phyloP scores from a whole-genome alignment of 1,140 invertebrate genomes.

The Caenorhabditis brenneri region DNA sequence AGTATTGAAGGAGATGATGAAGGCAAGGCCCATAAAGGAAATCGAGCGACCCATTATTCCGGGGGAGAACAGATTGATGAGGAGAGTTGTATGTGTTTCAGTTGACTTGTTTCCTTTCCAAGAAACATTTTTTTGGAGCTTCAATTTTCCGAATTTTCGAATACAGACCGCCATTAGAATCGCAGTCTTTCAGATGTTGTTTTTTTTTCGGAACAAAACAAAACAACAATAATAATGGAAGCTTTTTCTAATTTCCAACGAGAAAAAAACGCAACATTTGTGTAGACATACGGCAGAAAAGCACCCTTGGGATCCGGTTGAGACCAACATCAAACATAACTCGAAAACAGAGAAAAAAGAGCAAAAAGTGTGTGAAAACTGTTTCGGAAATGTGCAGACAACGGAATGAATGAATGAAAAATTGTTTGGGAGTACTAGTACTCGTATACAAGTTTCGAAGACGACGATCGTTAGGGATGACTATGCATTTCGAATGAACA shows the following conservation, averaged over 20 bases:
- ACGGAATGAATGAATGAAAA: constrained; percentile 25
- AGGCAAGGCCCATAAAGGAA: neutral
- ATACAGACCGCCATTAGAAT: too few relatives aligned
- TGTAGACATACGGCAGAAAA: neutral
- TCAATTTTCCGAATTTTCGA: too few relatives aligned
- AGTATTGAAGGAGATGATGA: constrained; percentile 43
- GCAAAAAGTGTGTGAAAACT: too few relatives aligned
- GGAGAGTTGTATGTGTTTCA: neutral
- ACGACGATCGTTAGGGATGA: too few relatives aligned
- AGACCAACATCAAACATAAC: neutral
- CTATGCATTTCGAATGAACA: constrained; percentile 1
- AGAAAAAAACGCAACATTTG: neutral
- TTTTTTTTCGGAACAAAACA: too few relatives aligned
- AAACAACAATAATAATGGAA: neutral
- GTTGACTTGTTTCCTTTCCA: neutral
- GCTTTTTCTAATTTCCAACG: neutral
- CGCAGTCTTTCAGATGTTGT: too few relatives aligned
- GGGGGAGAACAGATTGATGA: constrained; percentile 33
- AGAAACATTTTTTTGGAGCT: neutral
- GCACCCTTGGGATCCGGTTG: neutral
- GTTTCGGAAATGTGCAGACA: neutral
- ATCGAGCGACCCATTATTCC: constrained; percentile 8
- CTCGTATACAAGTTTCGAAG: neutral
- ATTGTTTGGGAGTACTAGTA: neutral
- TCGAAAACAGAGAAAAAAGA: neutral